Evolutionary conservation across 2,113 vertebrate species (phyloP).

Genomic region (Meleagris gallopavo): DNA sequence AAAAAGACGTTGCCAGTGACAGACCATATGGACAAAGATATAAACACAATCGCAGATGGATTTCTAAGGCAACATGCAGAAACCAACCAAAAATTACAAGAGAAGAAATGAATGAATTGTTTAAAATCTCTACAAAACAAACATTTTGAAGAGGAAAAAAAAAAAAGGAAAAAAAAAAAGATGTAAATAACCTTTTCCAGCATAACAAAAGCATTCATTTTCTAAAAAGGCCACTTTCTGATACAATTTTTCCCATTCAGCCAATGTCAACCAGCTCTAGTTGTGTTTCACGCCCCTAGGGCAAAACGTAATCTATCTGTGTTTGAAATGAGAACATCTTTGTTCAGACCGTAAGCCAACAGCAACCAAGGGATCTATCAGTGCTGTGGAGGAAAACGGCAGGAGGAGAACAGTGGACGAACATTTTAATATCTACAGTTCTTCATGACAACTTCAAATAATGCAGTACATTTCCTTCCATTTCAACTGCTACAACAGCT

Average conservation of each 20-base stretch:
- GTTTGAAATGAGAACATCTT: constrained; percentile 23
- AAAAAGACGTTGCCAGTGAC: neutral
- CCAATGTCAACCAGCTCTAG: constrained; percentile 6
- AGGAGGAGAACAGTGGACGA: neutral
- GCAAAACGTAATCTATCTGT: constrained; percentile 34
- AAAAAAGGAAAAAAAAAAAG: neutral
- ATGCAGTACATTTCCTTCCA: rapidly evolving
- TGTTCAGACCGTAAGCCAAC: constrained; percentile 24
- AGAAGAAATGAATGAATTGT: neutral
- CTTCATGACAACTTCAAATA: neutral
- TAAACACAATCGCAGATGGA: neutral
- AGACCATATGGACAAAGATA: neutral
- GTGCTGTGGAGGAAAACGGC: neutral
- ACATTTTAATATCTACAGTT: neutral
- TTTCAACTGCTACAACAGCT: neutral
- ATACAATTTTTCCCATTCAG: constrained; percentile 16
- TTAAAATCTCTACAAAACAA: neutral
- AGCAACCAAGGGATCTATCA: neutral
- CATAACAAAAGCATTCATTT: neutral
- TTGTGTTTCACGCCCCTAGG: constrained; percentile 1
- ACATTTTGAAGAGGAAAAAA: neutral
- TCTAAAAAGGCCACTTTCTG: neutral
- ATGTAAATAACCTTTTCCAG: neutral
- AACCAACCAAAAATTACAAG: constrained; percentile 18
- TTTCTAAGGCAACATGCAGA: constrained; percentile 9